Evolutionary conservation across 2,888 invertebrate genomes (phyloP).

Genomic region (Drosophila merina): DNA sequence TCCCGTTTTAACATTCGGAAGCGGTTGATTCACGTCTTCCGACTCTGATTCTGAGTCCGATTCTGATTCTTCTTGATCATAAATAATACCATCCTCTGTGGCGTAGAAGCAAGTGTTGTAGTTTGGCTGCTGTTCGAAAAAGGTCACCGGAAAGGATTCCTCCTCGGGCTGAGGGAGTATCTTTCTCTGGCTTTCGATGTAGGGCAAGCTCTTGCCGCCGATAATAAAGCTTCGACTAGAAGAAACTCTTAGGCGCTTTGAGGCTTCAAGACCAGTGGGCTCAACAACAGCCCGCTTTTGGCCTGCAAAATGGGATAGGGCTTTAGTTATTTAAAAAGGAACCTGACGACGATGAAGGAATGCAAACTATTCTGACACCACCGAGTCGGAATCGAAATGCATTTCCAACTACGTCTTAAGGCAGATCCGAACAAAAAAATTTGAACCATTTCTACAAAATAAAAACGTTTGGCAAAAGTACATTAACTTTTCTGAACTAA

Average conservation of each 20-base stretch:
- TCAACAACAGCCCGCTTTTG: constrained; percentile 38
- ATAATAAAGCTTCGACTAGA: constrained; percentile 39
- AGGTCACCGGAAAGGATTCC: constrained; percentile 57
- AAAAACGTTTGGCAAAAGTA: neutral
- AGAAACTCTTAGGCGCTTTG: constrained; percentile 11
- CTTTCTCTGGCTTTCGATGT: constrained; percentile 7
- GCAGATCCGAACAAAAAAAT: neutral
- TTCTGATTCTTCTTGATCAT: constrained; percentile 6
- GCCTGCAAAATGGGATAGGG: constrained; percentile 43
- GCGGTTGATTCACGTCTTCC: too few relatives aligned
- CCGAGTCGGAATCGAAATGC: neutral
- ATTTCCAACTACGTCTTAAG: neutral
- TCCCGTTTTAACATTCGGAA: neutral
- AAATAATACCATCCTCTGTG: constrained; percentile 3
- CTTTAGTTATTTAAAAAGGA: neutral
- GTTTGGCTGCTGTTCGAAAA: constrained; percentile 52
- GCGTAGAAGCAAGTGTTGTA: constrained; percentile 46
- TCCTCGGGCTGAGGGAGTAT: constrained; percentile 50
- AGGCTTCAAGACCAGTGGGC: neutral
- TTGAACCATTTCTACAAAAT: constrained; percentile 1
- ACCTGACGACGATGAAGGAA: neutral
- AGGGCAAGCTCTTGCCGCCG: constrained; percentile 51
- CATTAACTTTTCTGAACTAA: neutral
- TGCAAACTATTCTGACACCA: constrained; percentile 1
- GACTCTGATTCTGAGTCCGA: constrained; percentile 42